A percentile compares a stretch with the other conserved stretches of the same genome.
Conservation (phyloP, 2,797 vertebrate species). For the Limnodromus scolopaceus region DNA sequence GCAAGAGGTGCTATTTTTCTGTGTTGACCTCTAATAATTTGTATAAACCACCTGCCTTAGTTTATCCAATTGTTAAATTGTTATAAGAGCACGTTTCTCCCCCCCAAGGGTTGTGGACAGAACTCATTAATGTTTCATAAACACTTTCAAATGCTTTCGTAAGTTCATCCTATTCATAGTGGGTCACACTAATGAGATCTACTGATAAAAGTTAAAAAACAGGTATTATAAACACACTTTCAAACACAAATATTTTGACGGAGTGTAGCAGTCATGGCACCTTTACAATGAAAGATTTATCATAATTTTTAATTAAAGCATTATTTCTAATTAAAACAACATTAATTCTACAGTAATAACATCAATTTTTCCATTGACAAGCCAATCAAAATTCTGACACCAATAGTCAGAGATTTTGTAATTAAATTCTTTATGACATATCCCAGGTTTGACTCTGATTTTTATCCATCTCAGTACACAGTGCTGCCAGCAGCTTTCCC, state of each 20-base stretch:
- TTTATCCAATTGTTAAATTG: constrained; percentile 49
- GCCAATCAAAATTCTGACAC: neutral
- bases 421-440: neutral
- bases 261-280: neutral
- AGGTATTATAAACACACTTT: neutral
- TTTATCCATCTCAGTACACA: neutral
- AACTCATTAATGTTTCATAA: constrained; percentile 52
- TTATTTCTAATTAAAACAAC: neutral
- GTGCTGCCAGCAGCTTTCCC: neutral
- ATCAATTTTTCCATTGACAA: neutral
- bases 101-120: neutral
- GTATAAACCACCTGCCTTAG: neutral
- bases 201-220: neutral
- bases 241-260: constrained; percentile 1
- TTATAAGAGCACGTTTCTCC: neutral
- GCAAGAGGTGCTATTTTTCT: neutral
- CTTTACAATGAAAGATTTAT: neutral
- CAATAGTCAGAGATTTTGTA: neutral
- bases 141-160: constrained; percentile 26
- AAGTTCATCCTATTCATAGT: neutral
- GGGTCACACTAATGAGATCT: constrained; percentile 8
- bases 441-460: neutral
- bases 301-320: neutral
- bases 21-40: constrained; percentile 19
- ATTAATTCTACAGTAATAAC: neutral